Evolutionary conservation across 2,888 invertebrate genomes (phyloP), one percentile per base, ranked within the genome.

Genomic region (Eurytoma californica): DNA sequence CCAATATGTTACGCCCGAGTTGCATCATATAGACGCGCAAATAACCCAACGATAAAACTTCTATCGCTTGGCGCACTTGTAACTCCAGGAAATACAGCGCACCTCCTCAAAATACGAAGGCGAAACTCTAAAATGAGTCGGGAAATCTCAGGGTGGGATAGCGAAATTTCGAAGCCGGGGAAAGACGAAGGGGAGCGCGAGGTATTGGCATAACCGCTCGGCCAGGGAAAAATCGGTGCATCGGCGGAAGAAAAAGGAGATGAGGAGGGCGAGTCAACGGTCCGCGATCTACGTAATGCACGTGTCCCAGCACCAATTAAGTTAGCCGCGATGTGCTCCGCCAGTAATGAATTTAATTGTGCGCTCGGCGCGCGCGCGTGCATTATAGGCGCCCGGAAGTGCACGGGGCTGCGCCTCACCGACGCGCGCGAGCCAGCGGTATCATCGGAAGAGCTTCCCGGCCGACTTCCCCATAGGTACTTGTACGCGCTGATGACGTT

Each of bases 321-420:
- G 81, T 80, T 79, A 58, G 51, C 74, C 80, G 76, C 76, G 75
- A 80, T 70, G 65, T 63, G 73, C 67, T 60, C 18, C 80, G 69
- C 73, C 76, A 60, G 79, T 84, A 84, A 84, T 84, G 84, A 84
- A 83, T 84, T 84, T 85, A 85, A 85, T 85, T 86, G 83, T 80
- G 77, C 78, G 28, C 76, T 67, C 68, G 16, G 65, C 9, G 63
- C 67, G 61, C 47, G 63, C 67, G 61, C 47, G n/a, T n/a, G 63
- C 67, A 76, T 72, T 80, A 80, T 72, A 76, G 57, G 9, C 67
- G 75, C 49, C 73, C 75, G 75, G 74, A 79, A 76, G 76, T 61
- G 78, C 53, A 69, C 58, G 16, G 61, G 69, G 30, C 53, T 57
- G 30, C 60, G 60, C 68, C 75, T 67, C 39, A 57, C 49, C 65